A percentile compares a stretch with the other conserved stretches of the same genome.
These are phyloP conservation scores for Furnarius figulus DNA, from an alignment of 2,113 vertebrate species.

Conservation along the genomic window DNA sequence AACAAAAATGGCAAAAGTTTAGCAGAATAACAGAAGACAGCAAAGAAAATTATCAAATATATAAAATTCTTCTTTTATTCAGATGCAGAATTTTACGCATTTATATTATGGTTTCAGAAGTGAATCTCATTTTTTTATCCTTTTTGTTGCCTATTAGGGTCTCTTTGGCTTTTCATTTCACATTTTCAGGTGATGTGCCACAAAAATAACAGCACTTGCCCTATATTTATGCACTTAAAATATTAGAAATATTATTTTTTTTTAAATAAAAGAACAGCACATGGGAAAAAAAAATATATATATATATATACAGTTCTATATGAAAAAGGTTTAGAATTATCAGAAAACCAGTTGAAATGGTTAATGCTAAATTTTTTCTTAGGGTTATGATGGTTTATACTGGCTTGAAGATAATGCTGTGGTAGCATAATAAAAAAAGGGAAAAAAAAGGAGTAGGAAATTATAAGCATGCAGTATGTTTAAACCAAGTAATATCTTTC, in stretches of 20 bases:
- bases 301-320: neutral
- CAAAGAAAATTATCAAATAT: neutral
- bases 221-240: neutral
- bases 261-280: neutral
- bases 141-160: fast-evolving
- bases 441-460: neutral
- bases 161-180: neutral
- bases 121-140: neutral
- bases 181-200: neutral
- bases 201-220: neutral
- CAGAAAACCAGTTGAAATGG: neutral
- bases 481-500: neutral
- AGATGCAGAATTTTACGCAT: neutral
- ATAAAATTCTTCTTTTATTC: neutral
- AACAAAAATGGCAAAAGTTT: neutral
- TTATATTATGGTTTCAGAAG: neutral
- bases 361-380: neutral
- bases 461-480: neutral
- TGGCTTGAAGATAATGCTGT: neutral
- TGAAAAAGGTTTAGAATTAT: neutral
- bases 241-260: neutral
- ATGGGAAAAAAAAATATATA: neutral
- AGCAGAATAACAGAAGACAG: neutral
- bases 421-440: neutral
- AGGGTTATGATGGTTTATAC: neutral